Conservation (phyloP, 1,140 invertebrate species). For the Drosophila simulans region DNA sequence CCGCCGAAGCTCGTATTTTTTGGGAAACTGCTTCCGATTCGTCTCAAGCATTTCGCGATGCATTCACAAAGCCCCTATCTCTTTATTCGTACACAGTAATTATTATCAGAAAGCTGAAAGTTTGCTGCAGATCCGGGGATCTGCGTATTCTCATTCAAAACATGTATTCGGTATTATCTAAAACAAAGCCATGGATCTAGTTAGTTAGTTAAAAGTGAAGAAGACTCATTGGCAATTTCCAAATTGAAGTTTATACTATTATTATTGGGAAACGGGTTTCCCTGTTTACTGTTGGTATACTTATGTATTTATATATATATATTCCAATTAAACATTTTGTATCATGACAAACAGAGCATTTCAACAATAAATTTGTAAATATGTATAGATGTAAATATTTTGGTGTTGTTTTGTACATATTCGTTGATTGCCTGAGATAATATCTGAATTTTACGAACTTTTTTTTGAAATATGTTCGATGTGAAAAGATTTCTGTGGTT, state of each 20-base stretch:
- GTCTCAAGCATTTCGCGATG: conserved; percentile 64
- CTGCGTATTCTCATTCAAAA: conserved; percentile 61
- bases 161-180: conserved; percentile 67
- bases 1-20: conserved; percentile 39
- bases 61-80: conserved; percentile 44
- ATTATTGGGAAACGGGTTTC: conserved; percentile 54
- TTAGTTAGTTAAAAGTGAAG: conserved; percentile 27
- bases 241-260: conserved; percentile 62
- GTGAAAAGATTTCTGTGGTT: too few relatives aligned
- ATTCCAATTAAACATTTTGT: conserved; percentile 69
- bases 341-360: conserved; percentile 69
- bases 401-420: not conserved
- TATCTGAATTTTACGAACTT: not conserved
- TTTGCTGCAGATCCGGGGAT: conserved; percentile 4
- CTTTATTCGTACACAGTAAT: conserved; percentile 64
- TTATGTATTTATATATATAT: conserved; percentile 63
- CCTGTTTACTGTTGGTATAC: conserved; percentile 68
- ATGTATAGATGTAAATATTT: conserved; percentile 53
- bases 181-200: conserved; percentile 51
- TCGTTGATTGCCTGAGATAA: too few relatives aligned
- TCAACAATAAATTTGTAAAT: conserved; percentile 77
- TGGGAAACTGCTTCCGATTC: conserved; percentile 56
- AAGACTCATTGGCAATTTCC: conserved; percentile 40
- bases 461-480: too few relatives aligned
- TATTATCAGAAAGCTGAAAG: conserved; percentile 50